Base-by-base conservation (phyloP, 2,797 vertebrate species). In the Enteromius argenteus region DNA sequence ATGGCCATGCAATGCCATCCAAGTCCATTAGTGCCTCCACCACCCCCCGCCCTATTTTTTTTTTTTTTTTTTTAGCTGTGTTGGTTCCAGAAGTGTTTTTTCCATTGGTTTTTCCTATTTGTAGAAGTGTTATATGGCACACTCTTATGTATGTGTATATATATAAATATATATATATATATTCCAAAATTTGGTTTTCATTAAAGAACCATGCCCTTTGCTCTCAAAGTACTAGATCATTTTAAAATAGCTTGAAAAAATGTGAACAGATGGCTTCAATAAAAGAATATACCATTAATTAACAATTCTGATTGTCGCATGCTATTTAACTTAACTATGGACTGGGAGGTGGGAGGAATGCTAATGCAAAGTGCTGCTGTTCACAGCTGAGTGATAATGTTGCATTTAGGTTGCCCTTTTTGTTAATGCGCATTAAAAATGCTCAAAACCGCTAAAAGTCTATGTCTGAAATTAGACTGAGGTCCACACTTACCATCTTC, bases 331-430 rank as follows among this genome's bases (percentile, higher is more conserved):
- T 73, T 32, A 49, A 46, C 17, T 73, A 11, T 51, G 44, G 9
- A 73, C 46, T 51, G 27, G 27, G 53, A 71, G 67, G 49, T 76
- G 67, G 49, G 42, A 79, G 74, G 39, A 49, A 27, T 1, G 17
- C 37, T 73, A 51, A 35, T 76, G 62, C 49, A 80, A 19, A 51
- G 49, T 46, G 19, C n/a, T 44, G n/a, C 42, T 51, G n/a, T 27
- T 27, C 27, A 76, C 37, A 80, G 49, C 49, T 51, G 49, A 51
- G 56, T n/a, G 27, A 46, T 67, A 44, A 30, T 81, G 53, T 39
- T 67, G 17, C n/a, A 23, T 74, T 42, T 72, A 58, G 30, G 62
- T 7, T 71, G 15, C 17, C n/a, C 14, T 66, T 51, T 67, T 19
- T 32, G 72, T 17, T 53, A 2, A 44, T 42, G 6, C 4, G 39